Conservation (phyloP, 2,113 vertebrate genomes). For the Mirounga angustirostris region DNA sequence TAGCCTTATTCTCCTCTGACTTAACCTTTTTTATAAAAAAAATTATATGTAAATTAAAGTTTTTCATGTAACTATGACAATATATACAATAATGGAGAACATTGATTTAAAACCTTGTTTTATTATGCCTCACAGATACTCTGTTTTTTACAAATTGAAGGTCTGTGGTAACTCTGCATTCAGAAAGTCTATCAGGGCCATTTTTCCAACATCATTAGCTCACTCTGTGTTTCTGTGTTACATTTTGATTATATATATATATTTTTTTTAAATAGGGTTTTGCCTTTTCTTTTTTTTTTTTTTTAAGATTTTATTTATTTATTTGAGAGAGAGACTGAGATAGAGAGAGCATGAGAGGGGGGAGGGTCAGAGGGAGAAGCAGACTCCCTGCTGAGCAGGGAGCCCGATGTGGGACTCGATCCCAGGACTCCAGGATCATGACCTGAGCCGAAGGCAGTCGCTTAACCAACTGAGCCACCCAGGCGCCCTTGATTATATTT, state of each 20-base stretch:
- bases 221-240: background rate
- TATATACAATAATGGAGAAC: background rate
- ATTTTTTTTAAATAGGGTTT: no score
- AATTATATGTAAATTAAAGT: background rate
- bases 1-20: background rate
- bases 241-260: background rate
- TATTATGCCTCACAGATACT: background rate
- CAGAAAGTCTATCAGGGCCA: background rate
- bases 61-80: background rate
- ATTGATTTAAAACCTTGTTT: conserved; percentile 6
- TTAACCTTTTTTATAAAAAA: background rate
- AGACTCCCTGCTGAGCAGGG: no score
- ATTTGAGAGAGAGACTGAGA: no score
- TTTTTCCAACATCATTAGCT: background rate
- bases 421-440: no score
- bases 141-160: background rate
- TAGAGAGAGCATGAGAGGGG: no score
- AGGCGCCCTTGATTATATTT: background rate
- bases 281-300: no score
- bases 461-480: no score
- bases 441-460: no score
- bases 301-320: no score
- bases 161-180: background rate
- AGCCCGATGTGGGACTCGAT: no score
- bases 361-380: no score